phyloP scores from a whole-genome alignment of 2,888 invertebrate genomes.

The Cremastobaeus sp. region DNA sequence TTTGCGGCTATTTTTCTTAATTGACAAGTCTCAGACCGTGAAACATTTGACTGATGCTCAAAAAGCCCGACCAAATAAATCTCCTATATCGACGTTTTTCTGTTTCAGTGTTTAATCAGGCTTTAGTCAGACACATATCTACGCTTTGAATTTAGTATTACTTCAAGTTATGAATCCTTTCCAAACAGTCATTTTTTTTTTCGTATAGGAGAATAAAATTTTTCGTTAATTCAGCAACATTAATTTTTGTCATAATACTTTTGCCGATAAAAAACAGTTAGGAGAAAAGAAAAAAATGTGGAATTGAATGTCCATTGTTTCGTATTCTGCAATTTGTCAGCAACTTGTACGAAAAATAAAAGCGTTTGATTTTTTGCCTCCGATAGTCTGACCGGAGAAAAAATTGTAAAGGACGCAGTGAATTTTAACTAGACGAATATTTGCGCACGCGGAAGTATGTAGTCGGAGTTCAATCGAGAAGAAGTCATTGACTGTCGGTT shows the following conservation, averaged over 20 bases:
- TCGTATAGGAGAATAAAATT: too few species aligned
- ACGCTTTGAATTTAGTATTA: constrained; percentile 33
- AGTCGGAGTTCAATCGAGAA: constrained; percentile 61
- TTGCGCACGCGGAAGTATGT: constrained; percentile 52
- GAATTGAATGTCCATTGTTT: too few species aligned
- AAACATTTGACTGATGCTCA: constrained; percentile 40
- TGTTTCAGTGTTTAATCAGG: constrained; percentile 54
- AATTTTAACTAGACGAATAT: constrained; percentile 55
- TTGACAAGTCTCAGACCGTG: constrained; percentile 15
- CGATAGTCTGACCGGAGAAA: constrained; percentile 17
- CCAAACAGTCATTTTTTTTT: too few species aligned
- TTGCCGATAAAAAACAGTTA: too few species aligned
- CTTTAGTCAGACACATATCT: constrained; percentile 42
- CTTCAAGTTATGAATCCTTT: too few species aligned
- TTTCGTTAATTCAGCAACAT: too few species aligned
- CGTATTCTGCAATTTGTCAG: too few species aligned
- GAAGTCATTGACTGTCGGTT: constrained; percentile 66
- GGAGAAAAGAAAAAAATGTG: too few species aligned
- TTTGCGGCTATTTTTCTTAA: constrained; percentile 41
- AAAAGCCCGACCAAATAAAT: constrained; percentile 52
- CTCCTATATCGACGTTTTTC: constrained; percentile 47
- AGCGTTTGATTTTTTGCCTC: constrained; percentile 12
- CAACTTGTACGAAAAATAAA: constrained; percentile 6
- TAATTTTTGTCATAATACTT: too few species aligned
- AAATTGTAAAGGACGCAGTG: constrained; percentile 38